These are phyloP conservation scores for Muscidifurax raptorellus DNA, from an alignment of 1,140 invertebrate genomes.

Conservation along the genomic window DNA sequence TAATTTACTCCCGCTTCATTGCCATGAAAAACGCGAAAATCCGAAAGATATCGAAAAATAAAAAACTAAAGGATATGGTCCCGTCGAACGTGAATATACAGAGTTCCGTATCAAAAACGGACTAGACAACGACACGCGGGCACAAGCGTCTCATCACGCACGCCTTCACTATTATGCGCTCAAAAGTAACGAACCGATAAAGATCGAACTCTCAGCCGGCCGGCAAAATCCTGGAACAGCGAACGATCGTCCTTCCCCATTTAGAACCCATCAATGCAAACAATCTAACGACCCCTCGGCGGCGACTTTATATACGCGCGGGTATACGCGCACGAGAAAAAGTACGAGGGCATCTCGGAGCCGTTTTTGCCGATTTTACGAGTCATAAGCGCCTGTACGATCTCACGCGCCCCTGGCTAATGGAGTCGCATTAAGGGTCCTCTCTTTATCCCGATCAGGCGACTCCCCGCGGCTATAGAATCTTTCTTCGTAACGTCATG, in stretches of 20 bases:
- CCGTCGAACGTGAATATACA: no score
- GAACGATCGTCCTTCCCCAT: neutral
- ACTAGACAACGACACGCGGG: no score
- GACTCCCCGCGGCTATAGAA: neutral
- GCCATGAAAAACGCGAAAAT: no score
- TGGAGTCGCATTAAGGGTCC: neutral
- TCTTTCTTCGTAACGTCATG: neutral
- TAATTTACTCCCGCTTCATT: no score
- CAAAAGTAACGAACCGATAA: neutral
- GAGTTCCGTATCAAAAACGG: no score
- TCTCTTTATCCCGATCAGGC: neutral
- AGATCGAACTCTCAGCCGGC: neutral
- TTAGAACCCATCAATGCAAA: neutral
- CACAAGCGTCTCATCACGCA: no score
- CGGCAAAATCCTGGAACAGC: neutral
- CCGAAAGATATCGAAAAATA: no score
- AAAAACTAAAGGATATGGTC: no score
- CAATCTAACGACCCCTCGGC: neutral
- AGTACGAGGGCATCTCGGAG: neutral
- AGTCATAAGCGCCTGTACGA: neutral
- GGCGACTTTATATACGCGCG: neutral
- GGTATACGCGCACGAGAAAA: neutral
- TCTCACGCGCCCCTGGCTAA: neutral
- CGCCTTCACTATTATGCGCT: neutral
- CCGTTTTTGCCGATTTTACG: neutral